Conservation (phyloP, 2,113 vertebrate species). For the Oryzias javanicus region DNA sequence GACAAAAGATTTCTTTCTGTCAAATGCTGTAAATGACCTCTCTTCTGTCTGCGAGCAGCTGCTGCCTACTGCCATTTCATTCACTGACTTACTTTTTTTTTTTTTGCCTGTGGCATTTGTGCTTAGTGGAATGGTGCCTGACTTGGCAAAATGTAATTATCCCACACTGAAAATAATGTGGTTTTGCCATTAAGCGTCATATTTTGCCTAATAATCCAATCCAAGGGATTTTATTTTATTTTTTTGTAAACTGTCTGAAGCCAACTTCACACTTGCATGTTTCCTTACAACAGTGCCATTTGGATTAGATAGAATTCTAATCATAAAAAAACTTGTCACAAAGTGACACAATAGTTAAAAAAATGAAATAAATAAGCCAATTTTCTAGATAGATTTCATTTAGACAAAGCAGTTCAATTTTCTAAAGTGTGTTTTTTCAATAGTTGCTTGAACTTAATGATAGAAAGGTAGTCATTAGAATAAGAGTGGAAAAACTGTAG, state of each 20-base stretch:
- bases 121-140: constrained; percentile 54
- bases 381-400: constrained; percentile 40
- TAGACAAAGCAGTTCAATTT: constrained; percentile 29
- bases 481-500: neutral
- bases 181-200: constrained; percentile 24
- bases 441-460: constrained; percentile 22
- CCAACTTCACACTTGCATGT: constrained; percentile 40
- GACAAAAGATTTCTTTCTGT: constrained; percentile 34
- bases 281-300: constrained; percentile 62
- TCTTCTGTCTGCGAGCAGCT: constrained; percentile 60
- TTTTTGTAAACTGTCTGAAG: constrained; percentile 24
- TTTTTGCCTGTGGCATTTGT: constrained; percentile 64
- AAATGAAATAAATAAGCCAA: constrained; percentile 35
- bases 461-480: constrained; percentile 15
- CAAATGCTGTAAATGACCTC: constrained; percentile 47
- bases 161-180: constrained; percentile 46
- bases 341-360: constrained; percentile 61
- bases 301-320: constrained; percentile 67
- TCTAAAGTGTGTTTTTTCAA: constrained; percentile 25
- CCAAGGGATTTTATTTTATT: neutral
- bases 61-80: constrained; percentile 62
- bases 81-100: constrained; percentile 48
- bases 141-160: constrained; percentile 64
- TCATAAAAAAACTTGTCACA: constrained; percentile 65
- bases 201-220: constrained; percentile 8